These are phyloP conservation scores for Nematostella vectensis DNA, from an alignment of 92 coral and sea anemone genomes.

Conservation along the genomic window DNA sequence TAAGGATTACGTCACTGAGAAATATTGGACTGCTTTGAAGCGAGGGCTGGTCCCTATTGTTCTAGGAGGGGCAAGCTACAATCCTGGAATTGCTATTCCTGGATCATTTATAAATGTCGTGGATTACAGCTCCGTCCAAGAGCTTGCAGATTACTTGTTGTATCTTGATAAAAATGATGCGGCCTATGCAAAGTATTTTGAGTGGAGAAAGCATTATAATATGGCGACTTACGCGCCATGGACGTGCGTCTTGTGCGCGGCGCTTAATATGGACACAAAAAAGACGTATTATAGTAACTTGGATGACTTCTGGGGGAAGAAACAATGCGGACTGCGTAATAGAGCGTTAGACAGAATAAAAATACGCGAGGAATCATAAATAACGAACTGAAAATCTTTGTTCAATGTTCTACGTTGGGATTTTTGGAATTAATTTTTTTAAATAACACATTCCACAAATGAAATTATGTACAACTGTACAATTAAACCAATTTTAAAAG, in stretches of 20 bases:
- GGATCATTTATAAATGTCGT: conserved; percentile 32
- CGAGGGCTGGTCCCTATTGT: conserved; percentile 39
- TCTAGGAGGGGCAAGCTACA: conserved; percentile 32
- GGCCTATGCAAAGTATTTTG: conserved; percentile 32
- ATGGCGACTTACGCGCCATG: conserved; percentile 29
- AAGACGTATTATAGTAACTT: conserved; percentile 14
- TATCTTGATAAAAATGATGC: conserved; percentile 21
- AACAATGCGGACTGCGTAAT: conserved; percentile 9
- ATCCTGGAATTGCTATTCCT: conserved; percentile 28
- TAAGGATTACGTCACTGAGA: conserved; percentile 40
- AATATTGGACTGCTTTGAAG: conserved; percentile 38
- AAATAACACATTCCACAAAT: too few relatives aligned
- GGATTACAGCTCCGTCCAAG: conserved; percentile 9
- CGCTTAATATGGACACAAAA: conserved; percentile 24
- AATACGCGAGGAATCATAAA: too few relatives aligned
- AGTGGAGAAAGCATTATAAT: conserved; percentile 36
- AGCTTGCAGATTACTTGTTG: conserved; percentile 21
- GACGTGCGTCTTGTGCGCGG: conserved; percentile 35
- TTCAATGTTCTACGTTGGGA: too few relatives aligned
- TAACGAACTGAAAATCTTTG: too few relatives aligned
- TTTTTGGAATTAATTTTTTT: too few relatives aligned
- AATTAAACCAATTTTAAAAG: too few relatives aligned
- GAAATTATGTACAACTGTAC: too few relatives aligned
- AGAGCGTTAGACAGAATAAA: not conserved
- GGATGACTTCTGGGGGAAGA: conserved; percentile 8